Evolutionary conservation across 2,797 vertebrate species (phyloP).

Genomic region (Cuniculus paca): DNA sequence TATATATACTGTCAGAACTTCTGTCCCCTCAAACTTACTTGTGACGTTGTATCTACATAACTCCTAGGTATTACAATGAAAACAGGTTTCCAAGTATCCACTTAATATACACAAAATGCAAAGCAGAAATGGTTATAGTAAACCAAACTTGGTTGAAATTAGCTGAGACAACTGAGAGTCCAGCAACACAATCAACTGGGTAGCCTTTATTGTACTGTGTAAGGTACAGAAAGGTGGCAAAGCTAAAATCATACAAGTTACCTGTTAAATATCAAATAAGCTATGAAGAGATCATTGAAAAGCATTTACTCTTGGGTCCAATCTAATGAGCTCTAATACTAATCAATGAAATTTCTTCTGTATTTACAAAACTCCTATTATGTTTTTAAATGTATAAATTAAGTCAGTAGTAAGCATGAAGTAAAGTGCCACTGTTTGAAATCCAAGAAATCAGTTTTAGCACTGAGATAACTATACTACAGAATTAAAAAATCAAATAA

Average conservation of each 20-base stretch:
- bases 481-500: conserved; percentile 78
- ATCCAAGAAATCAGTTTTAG: conserved; percentile 84
- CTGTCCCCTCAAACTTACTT: conserved; percentile 72
- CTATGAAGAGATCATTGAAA: conserved; percentile 77
- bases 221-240: conserved; percentile 75
- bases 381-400: conserved; percentile 73
- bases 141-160: conserved; percentile 80
- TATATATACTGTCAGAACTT: conserved; percentile 65
- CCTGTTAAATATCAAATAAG: conserved; percentile 77
- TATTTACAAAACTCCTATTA: conserved; percentile 74
- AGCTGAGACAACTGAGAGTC: conserved; percentile 81
- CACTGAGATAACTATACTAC: conserved; percentile 79
- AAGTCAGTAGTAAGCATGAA: conserved; percentile 90
- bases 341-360: conserved; percentile 65
- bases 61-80: conserved; percentile 81
- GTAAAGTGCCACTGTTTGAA: conserved; percentile 91
- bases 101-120: conserved; percentile 82
- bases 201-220: conserved; percentile 75
- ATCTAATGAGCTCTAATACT: conserved; percentile 81
- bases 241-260: conserved; percentile 74
- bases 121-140: conserved; percentile 83
- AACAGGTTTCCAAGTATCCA: conserved; percentile 83
- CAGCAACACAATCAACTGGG: conserved; percentile 72
- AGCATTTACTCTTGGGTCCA: conserved; percentile 81
- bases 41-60: conserved; percentile 77